phyloP scores from a whole-genome alignment of 2,888 invertebrate genomes.

The Drosophila conformis region DNA sequence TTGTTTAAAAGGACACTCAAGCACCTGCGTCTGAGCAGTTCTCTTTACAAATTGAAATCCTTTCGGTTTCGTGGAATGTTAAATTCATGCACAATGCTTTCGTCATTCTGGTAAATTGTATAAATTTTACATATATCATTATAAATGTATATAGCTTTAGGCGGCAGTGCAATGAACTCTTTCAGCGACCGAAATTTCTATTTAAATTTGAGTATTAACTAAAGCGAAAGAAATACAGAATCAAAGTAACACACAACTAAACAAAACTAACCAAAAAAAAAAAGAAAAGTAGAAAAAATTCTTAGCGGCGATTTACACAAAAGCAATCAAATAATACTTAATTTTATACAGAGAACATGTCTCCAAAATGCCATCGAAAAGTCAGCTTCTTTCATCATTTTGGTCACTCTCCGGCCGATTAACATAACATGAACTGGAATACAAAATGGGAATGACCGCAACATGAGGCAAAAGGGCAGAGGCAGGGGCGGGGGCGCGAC shows the following conservation, averaged over 20 bases:
- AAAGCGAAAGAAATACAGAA: conserved; percentile 56
- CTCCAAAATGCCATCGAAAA: conserved; percentile 53
- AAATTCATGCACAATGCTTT: conserved; percentile 1
- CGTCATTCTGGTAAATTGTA: conserved; percentile 4
- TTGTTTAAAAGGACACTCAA: conserved; percentile 1
- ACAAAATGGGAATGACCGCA: conserved; percentile 72
- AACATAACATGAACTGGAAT: conserved; percentile 76
- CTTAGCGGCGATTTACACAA: conserved; percentile 60
- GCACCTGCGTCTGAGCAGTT: conserved; percentile 38
- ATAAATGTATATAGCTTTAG: not conserved
- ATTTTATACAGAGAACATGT: conserved; percentile 78
- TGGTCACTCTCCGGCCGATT: conserved; percentile 57
- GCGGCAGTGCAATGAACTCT: conserved; percentile 65
- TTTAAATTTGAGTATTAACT: conserved; percentile 66
- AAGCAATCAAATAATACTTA: conserved; percentile 72
- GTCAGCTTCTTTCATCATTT: conserved; percentile 45
- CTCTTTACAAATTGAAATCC: conserved; percentile 45
- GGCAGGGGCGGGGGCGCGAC: not conserved
- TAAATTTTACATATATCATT: not conserved
- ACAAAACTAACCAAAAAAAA: conserved; percentile 37
- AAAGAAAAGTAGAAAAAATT: conserved; percentile 12
- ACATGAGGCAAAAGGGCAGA: conserved; percentile 6
- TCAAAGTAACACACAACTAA: conserved; percentile 56
- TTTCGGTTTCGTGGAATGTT: conserved; percentile 48
- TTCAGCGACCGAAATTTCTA: conserved; percentile 54